Base-by-base conservation (phyloP, 2,113 vertebrate species). In the Pygoscelis antarcticus region DNA sequence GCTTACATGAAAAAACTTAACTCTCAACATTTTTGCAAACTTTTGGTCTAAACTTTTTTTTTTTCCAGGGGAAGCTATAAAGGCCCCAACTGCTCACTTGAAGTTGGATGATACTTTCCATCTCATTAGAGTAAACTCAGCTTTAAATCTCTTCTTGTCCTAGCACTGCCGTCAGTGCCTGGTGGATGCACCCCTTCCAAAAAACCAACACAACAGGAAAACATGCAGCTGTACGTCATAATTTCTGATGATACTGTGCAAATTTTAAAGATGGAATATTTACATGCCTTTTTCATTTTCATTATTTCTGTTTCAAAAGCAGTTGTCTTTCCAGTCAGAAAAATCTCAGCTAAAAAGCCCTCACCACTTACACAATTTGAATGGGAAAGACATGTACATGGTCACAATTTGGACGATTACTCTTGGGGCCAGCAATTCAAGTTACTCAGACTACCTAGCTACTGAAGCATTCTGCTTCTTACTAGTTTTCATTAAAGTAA, bases 281-380 rank as follows among this genome's bases (percentile, higher is more conserved):
- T 72, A 69, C 64, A 87, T 49, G 44, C 81, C 61, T 71, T 76
- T 65, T 90, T 82, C 27, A 79, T 83, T 87, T 82, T 89, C 51
- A 34, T 76, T 49, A 83, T 94, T 93, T 54, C 78, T 58, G 77
- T 93, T 78, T 32, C 79, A 96, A 96, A 90, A 93, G 89, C 38
- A 64, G 69, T 18, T 46, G 38, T 74, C 68, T 29, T 62, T 14
- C 30, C 34, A 65, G 27, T 29, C 26, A 54, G 34, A 64, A 69
- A 82, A 77, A 83, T 86, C 95, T 94, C 90, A 93, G 69, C 89
- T 72, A 91, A 89, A 71, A 52, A 46, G n/a, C 5, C 25, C 25
- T 64, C 69, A 6, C 51, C 23, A 57, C n/a, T 49, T 47, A 26
- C 34, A 42, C n/a, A 42, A 42, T 42, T n/a, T 44, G 26, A 57